These are phyloP conservation scores for Pseudochirops corinnae DNA, from an alignment of 2,797 vertebrate genomes.

Conservation along the genomic window DNA sequence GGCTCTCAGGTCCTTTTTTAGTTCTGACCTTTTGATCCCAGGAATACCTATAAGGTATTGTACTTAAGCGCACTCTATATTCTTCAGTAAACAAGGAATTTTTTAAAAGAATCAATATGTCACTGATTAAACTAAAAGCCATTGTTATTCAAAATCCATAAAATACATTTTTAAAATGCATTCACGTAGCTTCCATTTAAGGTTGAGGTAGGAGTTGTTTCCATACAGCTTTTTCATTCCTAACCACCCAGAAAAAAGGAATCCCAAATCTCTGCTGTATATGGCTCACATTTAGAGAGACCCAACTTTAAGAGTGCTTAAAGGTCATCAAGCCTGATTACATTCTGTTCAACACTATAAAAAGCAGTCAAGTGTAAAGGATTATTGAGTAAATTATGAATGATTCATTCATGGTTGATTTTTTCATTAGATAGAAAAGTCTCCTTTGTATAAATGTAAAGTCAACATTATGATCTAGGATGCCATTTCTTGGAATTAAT, in stretches of 20 bases:
- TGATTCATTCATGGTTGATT: slow-evolving; percentile 78
- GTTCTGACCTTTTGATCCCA: background rate
- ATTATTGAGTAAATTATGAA: slow-evolving; percentile 81
- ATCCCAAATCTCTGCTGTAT: slow-evolving; percentile 68
- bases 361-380: slow-evolving; percentile 80
- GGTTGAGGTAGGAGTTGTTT: background rate
- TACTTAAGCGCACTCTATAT: background rate
- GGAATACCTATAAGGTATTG: background rate
- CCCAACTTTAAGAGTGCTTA: slow-evolving; percentile 82
- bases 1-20: background rate
- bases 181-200: background rate
- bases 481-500: slow-evolving; percentile 74
- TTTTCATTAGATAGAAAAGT: slow-evolving; percentile 79
- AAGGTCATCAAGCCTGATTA: slow-evolving; percentile 86
- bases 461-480: slow-evolving; percentile 79
- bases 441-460: slow-evolving; percentile 74
- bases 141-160: background rate
- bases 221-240: background rate
- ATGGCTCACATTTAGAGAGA: slow-evolving; percentile 81
- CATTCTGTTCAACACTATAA: slow-evolving; percentile 80
- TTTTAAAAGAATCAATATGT: background rate
- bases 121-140: background rate
- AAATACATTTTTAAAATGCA: background rate
- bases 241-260: slow-evolving; percentile 51
- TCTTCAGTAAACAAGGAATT: background rate